These are phyloP conservation scores for Selenia dentaria DNA, from an alignment of 2,888 invertebrate species.

Conservation along the genomic window DNA sequence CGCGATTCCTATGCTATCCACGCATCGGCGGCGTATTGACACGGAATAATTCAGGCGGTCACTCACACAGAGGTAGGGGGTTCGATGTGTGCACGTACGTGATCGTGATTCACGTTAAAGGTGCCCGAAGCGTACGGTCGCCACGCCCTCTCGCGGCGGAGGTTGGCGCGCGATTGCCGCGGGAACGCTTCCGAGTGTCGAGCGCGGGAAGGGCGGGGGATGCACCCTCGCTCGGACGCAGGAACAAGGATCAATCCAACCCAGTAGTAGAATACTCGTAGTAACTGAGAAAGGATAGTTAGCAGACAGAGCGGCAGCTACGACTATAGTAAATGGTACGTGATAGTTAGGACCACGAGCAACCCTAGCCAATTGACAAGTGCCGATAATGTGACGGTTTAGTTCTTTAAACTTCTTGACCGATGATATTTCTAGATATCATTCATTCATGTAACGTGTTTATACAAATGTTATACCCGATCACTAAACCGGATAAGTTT, in stretches of 20 bases:
- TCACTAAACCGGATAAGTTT: no score
- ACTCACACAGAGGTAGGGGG: slow-evolving; percentile 64
- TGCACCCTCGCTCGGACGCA: slow-evolving; percentile 66
- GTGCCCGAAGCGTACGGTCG: slow-evolving; percentile 40
- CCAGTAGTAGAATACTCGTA: slow-evolving; percentile 53
- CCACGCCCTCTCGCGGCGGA: slow-evolving; percentile 76
- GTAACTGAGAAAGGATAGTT: no score
- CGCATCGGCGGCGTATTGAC: slow-evolving; percentile 71
- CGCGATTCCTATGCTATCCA: slow-evolving; percentile 68
- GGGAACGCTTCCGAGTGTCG: slow-evolving; percentile 29
- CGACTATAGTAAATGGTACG: no score
- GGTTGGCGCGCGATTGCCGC: slow-evolving; percentile 79
- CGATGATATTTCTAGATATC: no score
- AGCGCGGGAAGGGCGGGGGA: slow-evolving; percentile 63
- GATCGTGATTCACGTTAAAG: slow-evolving; percentile 35
- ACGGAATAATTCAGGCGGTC: slow-evolving; percentile 69
- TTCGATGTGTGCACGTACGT: slow-evolving; percentile 60
- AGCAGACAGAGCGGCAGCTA: slow-evolving; percentile 13
- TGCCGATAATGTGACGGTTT: neutral
- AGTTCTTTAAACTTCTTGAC: neutral
- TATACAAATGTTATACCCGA: no score
- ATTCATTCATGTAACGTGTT: no score
- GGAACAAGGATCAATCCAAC: slow-evolving; percentile 56
- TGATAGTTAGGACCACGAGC: no score
- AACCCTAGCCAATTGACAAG: neutral